Conservation (phyloP, 2,113 vertebrate species). For the Catharus fuscescens region DNA sequence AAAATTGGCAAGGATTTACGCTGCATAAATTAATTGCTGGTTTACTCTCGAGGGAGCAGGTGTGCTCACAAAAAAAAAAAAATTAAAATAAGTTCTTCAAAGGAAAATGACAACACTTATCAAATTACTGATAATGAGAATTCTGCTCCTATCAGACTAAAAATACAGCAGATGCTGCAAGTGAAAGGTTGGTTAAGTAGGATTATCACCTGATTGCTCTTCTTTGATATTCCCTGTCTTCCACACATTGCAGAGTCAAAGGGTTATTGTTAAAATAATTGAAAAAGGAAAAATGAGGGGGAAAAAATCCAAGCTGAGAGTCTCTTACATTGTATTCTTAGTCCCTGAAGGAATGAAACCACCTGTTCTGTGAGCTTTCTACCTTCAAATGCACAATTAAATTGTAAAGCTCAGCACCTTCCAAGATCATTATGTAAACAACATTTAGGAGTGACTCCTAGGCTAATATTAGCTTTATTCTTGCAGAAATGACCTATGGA, state of each 20-base stretch:
- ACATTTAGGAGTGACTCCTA: neutral
- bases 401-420: neutral
- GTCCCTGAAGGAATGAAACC: neutral
- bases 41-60: neutral
- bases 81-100: neutral
- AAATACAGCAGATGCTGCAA: neutral
- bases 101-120: conserved; percentile 1
- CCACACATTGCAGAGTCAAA: neutral
- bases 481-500: neutral
- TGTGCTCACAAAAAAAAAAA: neutral
- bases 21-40: neutral
- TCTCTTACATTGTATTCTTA: neutral
- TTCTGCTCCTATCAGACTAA: neutral
- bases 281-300: neutral
- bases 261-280: neutral
- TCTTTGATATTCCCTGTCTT: neutral
- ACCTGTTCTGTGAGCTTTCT: neutral
- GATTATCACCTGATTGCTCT: neutral
- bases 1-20: neutral
- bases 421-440: neutral
- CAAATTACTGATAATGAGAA: neutral
- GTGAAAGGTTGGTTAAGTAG: neutral
- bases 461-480: neutral
- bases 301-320: neutral
- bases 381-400: neutral